These are phyloP conservation scores for Teleiodes luculella DNA, from an alignment of 2,888 invertebrate genomes.

Conservation along the genomic window DNA sequence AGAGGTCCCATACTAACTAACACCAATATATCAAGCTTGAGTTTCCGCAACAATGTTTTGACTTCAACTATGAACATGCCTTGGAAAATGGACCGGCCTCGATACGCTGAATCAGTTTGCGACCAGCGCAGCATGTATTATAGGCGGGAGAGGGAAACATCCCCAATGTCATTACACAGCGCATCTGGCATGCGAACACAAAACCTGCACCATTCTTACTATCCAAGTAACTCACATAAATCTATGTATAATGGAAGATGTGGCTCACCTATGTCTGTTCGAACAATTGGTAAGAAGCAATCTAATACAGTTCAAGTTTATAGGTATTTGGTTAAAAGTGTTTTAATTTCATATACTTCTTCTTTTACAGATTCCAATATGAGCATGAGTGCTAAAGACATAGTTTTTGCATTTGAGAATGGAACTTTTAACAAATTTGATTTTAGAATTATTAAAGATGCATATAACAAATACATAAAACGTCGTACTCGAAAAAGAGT, in stretches of 20 bases:
- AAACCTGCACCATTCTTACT: slow-evolving; percentile 35
- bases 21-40: slow-evolving; percentile 36
- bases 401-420: slow-evolving; percentile 48
- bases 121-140: slow-evolving; percentile 43
- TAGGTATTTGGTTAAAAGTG: too few relatives aligned
- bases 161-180: slow-evolving; percentile 48
- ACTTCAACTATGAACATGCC: slow-evolving; percentile 45
- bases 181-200: slow-evolving; percentile 37
- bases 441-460: slow-evolving; percentile 43
- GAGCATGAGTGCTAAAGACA: slow-evolving; percentile 49
- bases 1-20: slow-evolving; percentile 45
- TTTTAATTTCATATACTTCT: background rate
- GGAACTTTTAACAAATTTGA: slow-evolving; percentile 49
- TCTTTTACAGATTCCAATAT: slow-evolving; percentile 50
- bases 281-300: slow-evolving; percentile 53
- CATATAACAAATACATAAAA: slow-evolving; percentile 44
- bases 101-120: slow-evolving; percentile 35
- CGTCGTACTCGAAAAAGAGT: slow-evolving; percentile 37
- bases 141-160: slow-evolving; percentile 48
- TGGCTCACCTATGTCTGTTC: slow-evolving; percentile 54
- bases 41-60: slow-evolving; percentile 39
- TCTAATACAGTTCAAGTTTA: too few relatives aligned
- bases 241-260: slow-evolving; percentile 48
- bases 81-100: slow-evolving; percentile 37
- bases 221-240: slow-evolving; percentile 37